Conservation (phyloP, 1,140 invertebrate genomes). For the Aethina tumida region DNA sequence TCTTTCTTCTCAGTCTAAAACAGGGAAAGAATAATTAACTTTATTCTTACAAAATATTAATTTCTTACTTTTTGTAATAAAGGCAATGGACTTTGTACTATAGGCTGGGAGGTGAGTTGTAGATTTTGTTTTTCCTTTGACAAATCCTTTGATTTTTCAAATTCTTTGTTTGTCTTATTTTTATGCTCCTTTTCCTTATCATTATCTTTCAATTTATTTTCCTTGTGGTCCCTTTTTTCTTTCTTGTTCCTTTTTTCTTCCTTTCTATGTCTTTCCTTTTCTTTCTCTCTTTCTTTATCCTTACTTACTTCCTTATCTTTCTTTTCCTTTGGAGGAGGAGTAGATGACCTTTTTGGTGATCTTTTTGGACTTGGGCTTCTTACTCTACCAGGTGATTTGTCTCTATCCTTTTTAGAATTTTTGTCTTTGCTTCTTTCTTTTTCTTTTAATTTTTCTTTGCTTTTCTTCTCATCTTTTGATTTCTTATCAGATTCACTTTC, state of each 20-base stretch:
- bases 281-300: constrained; percentile 41
- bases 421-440: constrained; percentile 36
- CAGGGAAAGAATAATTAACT: not conserved
- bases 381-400: constrained; percentile 5
- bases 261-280: constrained; percentile 29
- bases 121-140: too few relatives aligned
- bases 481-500: constrained; percentile 49
- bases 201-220: constrained; percentile 30
- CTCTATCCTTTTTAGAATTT: constrained; percentile 27
- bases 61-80: constrained; percentile 1
- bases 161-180: constrained; percentile 22
- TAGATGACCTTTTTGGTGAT: constrained; percentile 35
- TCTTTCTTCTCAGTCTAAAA: constrained; percentile 20
- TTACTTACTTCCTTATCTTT: constrained; percentile 34
- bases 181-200: constrained; percentile 27
- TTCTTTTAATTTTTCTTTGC: constrained; percentile 36
- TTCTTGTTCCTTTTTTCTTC: constrained; percentile 36
- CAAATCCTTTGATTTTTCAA: constrained; percentile 17
- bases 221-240: constrained; percentile 31
- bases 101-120: too few relatives aligned
- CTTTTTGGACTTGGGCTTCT: constrained; percentile 23
- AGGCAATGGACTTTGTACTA: too few relatives aligned
- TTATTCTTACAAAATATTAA: not conserved
- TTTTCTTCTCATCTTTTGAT: constrained; percentile 48
- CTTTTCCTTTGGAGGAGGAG: constrained; percentile 38